These are phyloP conservation scores for Rousettus madagascariensis DNA, from an alignment of 2,797 vertebrate genomes.

Conservation along the genomic window DNA sequence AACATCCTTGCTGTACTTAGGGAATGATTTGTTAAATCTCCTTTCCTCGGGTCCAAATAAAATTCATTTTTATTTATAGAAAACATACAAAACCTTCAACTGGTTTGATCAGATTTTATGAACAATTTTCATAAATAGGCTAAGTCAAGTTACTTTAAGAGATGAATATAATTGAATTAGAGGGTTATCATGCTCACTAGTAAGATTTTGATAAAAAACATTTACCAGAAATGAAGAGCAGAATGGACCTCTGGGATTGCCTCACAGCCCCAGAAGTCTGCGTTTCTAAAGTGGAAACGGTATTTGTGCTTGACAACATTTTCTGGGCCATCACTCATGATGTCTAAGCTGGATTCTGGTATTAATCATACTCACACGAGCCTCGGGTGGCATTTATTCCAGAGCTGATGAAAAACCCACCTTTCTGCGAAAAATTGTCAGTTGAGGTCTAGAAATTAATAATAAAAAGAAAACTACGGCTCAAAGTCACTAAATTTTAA, in stretches of 20 bases:
- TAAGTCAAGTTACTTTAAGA: conserved; percentile 1
- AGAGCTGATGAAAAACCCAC: neutral
- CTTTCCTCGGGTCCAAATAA: neutral
- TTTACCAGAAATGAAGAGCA: neutral
- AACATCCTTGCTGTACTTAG: neutral
- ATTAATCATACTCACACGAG: too few species aligned
- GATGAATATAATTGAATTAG: neutral
- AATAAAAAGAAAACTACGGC: neutral
- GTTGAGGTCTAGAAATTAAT: neutral
- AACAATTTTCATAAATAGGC: conserved; percentile 10
- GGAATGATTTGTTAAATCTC: neutral
- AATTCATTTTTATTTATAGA: conserved; percentile 35
- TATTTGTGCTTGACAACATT: neutral
- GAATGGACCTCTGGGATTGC: neutral
- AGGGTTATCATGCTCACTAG: neutral
- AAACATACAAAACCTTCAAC: neutral
- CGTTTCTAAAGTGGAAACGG: neutral
- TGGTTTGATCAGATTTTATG: neutral
- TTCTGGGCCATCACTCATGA: neutral
- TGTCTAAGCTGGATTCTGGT: neutral
- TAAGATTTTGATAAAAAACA: neutral
- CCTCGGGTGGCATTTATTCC: neutral
- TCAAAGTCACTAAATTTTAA: conserved; percentile 28
- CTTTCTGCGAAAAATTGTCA: neutral
- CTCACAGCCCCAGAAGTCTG: fast-evolving